Conservation (phyloP, 2,797 vertebrate genomes). For the Bovichtus diacanthus region DNA sequence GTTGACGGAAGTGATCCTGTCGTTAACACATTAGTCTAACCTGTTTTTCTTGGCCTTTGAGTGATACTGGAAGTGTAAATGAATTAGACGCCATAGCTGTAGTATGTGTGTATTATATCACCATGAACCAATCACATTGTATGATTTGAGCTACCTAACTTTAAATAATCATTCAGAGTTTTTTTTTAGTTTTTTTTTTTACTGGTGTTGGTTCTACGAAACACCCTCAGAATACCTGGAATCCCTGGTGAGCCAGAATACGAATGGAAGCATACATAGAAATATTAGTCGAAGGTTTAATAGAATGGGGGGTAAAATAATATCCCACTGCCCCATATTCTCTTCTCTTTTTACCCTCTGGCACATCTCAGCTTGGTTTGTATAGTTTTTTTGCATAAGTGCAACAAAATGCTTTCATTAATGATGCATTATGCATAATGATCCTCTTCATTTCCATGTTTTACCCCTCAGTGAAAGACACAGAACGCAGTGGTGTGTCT, state of each 20-base stretch:
- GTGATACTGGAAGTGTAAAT: no score
- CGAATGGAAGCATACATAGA: background rate
- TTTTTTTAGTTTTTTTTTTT: no score
- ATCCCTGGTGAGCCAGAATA: background rate
- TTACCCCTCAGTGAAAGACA: slow-evolving; percentile 43
- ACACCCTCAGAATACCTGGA: background rate
- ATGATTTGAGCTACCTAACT: background rate
- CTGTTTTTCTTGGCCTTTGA: no score
- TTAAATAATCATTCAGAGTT: background rate
- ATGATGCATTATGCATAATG: slow-evolving; percentile 58
- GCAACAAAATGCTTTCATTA: slow-evolving; percentile 68
- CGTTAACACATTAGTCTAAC: no score
- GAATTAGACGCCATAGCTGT: no score
- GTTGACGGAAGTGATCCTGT: no score
- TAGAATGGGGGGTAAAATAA: slow-evolving; percentile 7
- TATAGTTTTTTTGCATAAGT: slow-evolving; percentile 38
- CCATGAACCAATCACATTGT: no score
- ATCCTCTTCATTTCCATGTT: slow-evolving; percentile 60
- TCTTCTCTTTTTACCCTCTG: slow-evolving; percentile 18
- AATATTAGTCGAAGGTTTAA: background rate
- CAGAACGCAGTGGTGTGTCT: slow-evolving; percentile 18
- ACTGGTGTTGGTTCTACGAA: background rate
- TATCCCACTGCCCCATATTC: slow-evolving; percentile 30
- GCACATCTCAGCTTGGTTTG: slow-evolving; percentile 45
- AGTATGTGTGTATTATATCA: no score